Evolutionary conservation across 2,797 vertebrate species (phyloP), one percentile per base, ranked within the genome.

Genomic region (Arnoldichthys spilopterus): DNA sequence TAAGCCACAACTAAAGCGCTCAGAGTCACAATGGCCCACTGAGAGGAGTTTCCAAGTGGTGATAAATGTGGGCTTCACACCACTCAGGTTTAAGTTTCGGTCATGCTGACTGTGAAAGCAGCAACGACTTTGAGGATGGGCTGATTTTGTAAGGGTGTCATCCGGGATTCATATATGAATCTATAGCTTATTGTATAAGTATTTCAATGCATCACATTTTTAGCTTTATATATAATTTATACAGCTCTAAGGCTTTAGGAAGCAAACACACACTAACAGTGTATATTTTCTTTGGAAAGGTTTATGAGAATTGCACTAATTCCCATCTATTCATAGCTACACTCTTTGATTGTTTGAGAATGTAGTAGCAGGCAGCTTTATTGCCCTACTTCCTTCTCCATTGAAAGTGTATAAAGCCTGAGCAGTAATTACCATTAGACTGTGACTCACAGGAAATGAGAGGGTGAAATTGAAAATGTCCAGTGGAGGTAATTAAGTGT

Each of bases 401-500:
- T 80, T 79, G 45, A 77, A 80, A 79, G 77, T 28, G 32, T 74
- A 64, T 83, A 82, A 85, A 83, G 58, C 68, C 45, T 40, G 18
- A 64, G 22, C 78, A 79, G 49, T 45, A 54, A 67, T 66, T 54
- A 56, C 81, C 77, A 71, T 81, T 72, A 78, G 56, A 77, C 71
- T 51, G 61, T 82, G 77, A 82, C 61, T 76, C 77, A 76, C 74
- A 78, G 82, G 82, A 85, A 80, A 71, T 4, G 3, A 69, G 61
- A 72, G 22, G 47, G 43, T 66, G 26, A 80, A 70, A 72, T 58
- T 56, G 66, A 58, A 63, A 80, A 54, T 68, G 32, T 66, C n/a
- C 54, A 59, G 51, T 28, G n/a, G 76, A 63, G 43, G 45, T 30
- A 76, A 70, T 73, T 74, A 43, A 67, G 62, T 20, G 64, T 47